These are phyloP conservation scores for Xylocampa areola DNA, from an alignment of 2,888 invertebrate species.

Conservation along the genomic window DNA sequence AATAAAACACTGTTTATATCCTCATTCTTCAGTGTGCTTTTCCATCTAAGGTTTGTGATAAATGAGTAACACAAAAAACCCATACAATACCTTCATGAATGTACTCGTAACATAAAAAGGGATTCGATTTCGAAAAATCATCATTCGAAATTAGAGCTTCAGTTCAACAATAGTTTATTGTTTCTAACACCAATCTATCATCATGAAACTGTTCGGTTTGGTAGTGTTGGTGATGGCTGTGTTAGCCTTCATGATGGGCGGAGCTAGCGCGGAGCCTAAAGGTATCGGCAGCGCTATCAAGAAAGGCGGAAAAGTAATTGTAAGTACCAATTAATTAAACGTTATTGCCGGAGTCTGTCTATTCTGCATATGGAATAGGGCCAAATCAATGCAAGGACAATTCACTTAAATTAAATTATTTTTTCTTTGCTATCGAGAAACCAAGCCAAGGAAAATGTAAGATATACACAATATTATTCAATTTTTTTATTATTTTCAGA, in stretches of 20 bases:
- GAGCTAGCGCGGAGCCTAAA: conserved; percentile 48
- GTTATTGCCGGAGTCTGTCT: not conserved
- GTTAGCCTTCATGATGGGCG: conserved; percentile 52
- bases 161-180: conserved; percentile 1
- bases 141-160: conserved; percentile 30
- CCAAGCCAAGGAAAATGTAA: too few species aligned
- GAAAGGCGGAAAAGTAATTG: conserved; percentile 42
- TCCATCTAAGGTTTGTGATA: conserved; percentile 10
- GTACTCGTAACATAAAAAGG: too few species aligned
- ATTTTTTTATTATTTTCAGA: conserved; percentile 4
- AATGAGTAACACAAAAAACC: conserved; percentile 19
- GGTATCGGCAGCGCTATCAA: conserved; percentile 37
- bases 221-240: conserved; percentile 59
- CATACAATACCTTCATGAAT: not conserved
- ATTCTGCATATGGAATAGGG: too few species aligned
- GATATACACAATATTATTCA: too few species aligned
- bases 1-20: conserved; percentile 4
- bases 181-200: conserved; percentile 10
- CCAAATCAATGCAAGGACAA: not conserved
- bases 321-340: conserved; percentile 16
- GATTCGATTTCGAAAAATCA: conserved; percentile 4
- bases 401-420: too few species aligned
- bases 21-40: conserved; percentile 9
- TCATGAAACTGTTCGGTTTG: conserved; percentile 65
- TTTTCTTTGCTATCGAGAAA: too few species aligned